Evolutionary conservation across 2,797 vertebrate species (phyloP).

Genomic region (Pseudochromis fuscus): DNA sequence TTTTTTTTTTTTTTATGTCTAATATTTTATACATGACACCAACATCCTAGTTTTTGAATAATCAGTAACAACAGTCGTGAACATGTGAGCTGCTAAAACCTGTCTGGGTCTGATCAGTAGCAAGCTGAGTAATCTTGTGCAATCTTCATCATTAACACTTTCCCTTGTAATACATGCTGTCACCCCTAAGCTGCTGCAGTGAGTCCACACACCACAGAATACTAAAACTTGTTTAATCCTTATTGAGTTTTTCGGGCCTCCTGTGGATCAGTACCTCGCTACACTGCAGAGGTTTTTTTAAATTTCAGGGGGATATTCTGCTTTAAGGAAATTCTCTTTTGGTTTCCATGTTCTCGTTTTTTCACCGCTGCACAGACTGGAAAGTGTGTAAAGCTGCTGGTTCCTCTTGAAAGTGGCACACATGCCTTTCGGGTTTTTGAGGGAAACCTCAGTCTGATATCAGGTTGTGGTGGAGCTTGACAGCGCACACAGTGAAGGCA

Average conservation of each 20-base stretch:
- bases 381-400: constrained; percentile 6
- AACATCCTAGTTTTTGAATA: too few species aligned
- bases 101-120: background rate
- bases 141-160: too few species aligned
- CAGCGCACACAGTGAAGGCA: background rate
- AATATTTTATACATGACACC: too few species aligned
- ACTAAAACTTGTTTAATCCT: too few species aligned
- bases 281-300: background rate
- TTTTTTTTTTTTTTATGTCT: too few species aligned
- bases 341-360: constrained; percentile 33
- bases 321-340: constrained; percentile 38
- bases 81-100: background rate
- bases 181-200: too few species aligned
- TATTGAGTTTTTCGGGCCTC: background rate
- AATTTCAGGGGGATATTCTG: background rate
- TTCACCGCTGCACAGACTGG: background rate
- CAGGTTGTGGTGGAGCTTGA: background rate
- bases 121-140: too few species aligned
- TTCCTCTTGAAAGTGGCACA: constrained; percentile 54
- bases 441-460: constrained; percentile 29
- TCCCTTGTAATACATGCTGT: too few species aligned
- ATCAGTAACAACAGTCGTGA: background rate
- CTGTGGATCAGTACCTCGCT: background rate
- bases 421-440: constrained; percentile 26
- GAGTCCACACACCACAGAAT: too few species aligned